These are phyloP conservation scores for Electrona antarctica DNA, from an alignment of 2,113 vertebrate species.

Conservation along the genomic window DNA sequence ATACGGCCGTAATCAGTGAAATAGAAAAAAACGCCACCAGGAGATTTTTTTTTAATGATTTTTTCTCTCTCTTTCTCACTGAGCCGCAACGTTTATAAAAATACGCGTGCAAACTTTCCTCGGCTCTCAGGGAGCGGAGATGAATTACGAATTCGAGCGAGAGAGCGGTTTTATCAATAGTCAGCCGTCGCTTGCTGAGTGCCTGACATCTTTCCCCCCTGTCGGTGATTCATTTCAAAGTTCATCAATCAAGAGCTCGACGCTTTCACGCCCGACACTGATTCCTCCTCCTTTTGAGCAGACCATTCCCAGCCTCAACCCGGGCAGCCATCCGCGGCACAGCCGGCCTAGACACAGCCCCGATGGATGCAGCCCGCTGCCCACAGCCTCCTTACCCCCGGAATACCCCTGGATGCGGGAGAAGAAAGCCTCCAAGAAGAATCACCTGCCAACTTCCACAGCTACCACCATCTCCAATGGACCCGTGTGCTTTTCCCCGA, in stretches of 20 bases:
- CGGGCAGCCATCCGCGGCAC: constrained; percentile 96
- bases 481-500: constrained; percentile 91
- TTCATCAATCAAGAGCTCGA: constrained; percentile 99
- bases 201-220: constrained; percentile 99
- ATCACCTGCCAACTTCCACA: constrained; percentile 83
- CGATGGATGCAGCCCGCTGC: constrained; percentile 90
- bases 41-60: constrained; percentile 67
- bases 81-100: constrained; percentile 83
- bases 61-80: constrained; percentile 83
- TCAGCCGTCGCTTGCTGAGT: constrained; percentile 99
- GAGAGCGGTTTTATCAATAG: constrained; percentile 99
- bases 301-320: constrained; percentile 98
- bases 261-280: constrained; percentile 99
- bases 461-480: constrained; percentile 79
- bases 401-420: constrained; percentile 99
- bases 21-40: constrained; percentile 91
- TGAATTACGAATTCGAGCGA: constrained; percentile 99
- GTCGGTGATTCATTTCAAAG: constrained; percentile 99
- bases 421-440: constrained; percentile 97
- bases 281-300: constrained; percentile 99
- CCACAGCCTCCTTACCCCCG: constrained; percentile 91
- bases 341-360: constrained; percentile 95
- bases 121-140: constrained; percentile 95
- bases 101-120: constrained; percentile 93
- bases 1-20: constrained; percentile 99